Base-by-base conservation (phyloP, 2,113 vertebrate genomes). In the Campylorhamphus procurvoides region DNA sequence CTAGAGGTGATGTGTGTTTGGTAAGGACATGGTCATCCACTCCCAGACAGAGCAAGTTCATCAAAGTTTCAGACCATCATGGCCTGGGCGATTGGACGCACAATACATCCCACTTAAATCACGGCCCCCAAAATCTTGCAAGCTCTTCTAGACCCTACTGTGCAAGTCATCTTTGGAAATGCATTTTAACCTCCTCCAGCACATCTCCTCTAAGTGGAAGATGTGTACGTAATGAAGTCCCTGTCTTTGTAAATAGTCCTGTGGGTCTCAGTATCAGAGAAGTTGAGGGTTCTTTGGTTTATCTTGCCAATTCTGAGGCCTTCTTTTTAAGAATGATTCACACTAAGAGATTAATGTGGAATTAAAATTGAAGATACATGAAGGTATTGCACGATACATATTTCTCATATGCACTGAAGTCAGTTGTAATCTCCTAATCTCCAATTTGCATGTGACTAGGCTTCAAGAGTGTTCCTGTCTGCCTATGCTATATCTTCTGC, bases 401-500 rank as follows among this genome's bases (percentile, higher is more conserved):
- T 71, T 94, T 25, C 31, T 88, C 42, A 42, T 0, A 0, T 37
- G n/a, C 46, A 71, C 29, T 40, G 39, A 91, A 91, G 27, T 62
- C 31, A 67, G 11, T 23, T 77, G 50, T 50, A 96, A 90, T 89
- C 71, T 95, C 40, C 33, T 91, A 33, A 87, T 93, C 88, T 96
- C 47, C 52, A 83, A 23, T 90, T 93, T 93, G 31, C 53, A 80
- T 74, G 42, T 71, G 50, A 91, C 91, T 76, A 94, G 66, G 11
- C 10, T 77, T 85, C 82, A 84, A 11, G 50, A 91, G 85, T 28
- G 14, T 47, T 83, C 31, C 55, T 44, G 42, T n/a, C 72, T 86
- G 85, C 55, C 47, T 74, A 3, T 63, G 63, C 42, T 68, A 25
- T 83, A 77, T 71, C 49, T 92, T 44, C 75, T 67, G 69, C 59